Percentiles rank a stretch among this genome's conserved stretches.
Evolutionary conservation across 2,888 invertebrate species (phyloP).

Genomic region (Torymus aiolomorphi): DNA sequence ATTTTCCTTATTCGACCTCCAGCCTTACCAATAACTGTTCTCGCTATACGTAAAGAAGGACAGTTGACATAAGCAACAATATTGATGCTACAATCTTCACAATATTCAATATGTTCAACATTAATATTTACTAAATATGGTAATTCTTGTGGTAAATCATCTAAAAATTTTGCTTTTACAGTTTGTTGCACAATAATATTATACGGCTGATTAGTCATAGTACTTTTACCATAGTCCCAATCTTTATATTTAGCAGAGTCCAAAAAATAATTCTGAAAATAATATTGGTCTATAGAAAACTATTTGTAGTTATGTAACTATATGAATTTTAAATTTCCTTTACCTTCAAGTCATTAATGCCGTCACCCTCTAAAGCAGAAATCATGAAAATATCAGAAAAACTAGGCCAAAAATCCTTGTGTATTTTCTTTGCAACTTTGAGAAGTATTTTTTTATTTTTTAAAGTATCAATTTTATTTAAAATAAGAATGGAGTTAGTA

Average conservation of each 20-base stretch:
- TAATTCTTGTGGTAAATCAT: slow-evolving; percentile 89
- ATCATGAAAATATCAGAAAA: slow-evolving; percentile 94
- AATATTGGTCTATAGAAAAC: no score
- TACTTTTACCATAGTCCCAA: slow-evolving; percentile 83
- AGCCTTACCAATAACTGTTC: slow-evolving; percentile 82
- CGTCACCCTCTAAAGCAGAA: slow-evolving; percentile 89
- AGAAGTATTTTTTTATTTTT: slow-evolving; percentile 82
- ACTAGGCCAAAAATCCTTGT: slow-evolving; percentile 81
- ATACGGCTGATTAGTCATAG: slow-evolving; percentile 86
- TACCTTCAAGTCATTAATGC: slow-evolving; percentile 84
- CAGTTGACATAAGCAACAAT: slow-evolving; percentile 81
- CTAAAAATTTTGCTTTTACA: slow-evolving; percentile 89
- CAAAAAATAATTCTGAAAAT: slow-evolving; percentile 83
- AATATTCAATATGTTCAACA: slow-evolving; percentile 82
- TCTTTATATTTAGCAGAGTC: slow-evolving; percentile 80
- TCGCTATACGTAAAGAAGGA: slow-evolving; percentile 80
- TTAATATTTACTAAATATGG: slow-evolving; percentile 85
- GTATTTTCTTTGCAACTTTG: slow-evolving; percentile 82
- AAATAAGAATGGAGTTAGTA: no score
- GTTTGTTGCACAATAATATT: slow-evolving; percentile 84
- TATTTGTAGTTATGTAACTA: no score
- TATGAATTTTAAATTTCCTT: slow-evolving; percentile 51
- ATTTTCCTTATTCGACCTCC: slow-evolving; percentile 85
- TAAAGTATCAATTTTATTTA: no score
- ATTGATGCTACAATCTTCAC: slow-evolving; percentile 78